Evolutionary conservation across 2,113 vertebrate genomes (phyloP), one percentile per base, ranked within the genome.

Genomic region (Varanus salvator): DNA sequence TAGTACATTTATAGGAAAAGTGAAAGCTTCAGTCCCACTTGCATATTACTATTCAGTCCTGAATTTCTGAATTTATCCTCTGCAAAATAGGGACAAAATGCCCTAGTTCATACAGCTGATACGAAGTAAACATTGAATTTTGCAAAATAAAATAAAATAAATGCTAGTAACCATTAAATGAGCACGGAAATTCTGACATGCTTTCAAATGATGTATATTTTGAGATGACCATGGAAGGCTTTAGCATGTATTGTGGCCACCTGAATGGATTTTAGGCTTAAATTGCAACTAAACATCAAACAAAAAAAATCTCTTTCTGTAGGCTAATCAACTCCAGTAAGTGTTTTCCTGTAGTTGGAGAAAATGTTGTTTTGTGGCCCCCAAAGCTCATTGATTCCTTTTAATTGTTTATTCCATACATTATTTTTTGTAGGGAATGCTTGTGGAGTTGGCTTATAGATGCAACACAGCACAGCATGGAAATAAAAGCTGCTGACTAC

Each of bases 371-470:
- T 89, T 85, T 90, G 71, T 57, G 80, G 74, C 75, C 68, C 38
- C 38, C 38, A 44, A 44, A 44, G 66, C 54, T 72, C 69, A 87
- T 76, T 87, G 85, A 85, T 91, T 91, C 75, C 8, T 52, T 91
- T 88, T 66, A 85, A 84, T 91, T 75, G 85, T 88, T 71, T 80
- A 85, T 66, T 88, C 68, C 34, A 48, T 66, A n/a, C 75, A 80
- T 80, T 44, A 44, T 44, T 44, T 91, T 76, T 80, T 71, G 64
- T 64, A 85, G 82, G 69, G 76, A 66, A 72, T 27, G 68, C 68
- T 88, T 76, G 72, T 66, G 50, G 88, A 64, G 57, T 74, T 85
- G 87, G 75, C 68, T 52, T 25, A 31, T 11, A 80, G n/a, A 80
- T 85, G 38, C 31, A 80, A 29, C 80, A 34, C 23, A 74, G 57